Percentiles rank a stretch among this genome's conserved stretches.
Evolutionary conservation across 2,797 vertebrate species (phyloP).

Genomic region (Halcyon smyrnensis): DNA sequence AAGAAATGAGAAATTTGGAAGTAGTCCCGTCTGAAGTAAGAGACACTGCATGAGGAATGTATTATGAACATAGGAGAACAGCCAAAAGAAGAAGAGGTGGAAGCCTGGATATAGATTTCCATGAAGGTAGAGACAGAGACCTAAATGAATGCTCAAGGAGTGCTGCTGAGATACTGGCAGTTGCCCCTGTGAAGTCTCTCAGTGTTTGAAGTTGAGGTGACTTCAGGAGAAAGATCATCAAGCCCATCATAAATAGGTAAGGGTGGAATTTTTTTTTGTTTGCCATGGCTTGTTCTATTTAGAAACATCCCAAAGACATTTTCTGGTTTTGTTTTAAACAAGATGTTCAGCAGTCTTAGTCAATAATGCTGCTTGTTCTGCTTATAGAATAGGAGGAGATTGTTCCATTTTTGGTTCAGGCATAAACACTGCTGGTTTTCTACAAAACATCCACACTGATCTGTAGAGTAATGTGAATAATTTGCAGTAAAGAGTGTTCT

Average conservation of each 20-base stretch:
- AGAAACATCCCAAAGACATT: background rate
- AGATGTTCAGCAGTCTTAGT: background rate
- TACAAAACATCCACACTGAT: background rate
- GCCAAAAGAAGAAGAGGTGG: background rate
- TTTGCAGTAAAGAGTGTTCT: constrained; percentile 25
- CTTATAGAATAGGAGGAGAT: background rate
- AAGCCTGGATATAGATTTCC: background rate
- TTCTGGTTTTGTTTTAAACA: background rate
- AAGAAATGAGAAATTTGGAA: background rate
- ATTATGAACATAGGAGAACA: background rate
- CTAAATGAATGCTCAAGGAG: background rate
- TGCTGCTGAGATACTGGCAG: background rate
- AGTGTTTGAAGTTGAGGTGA: background rate
- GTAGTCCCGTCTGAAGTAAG: background rate
- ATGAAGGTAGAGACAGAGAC: background rate
- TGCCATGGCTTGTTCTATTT: background rate
- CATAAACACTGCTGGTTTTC: constrained; percentile 1
- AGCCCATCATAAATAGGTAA: background rate
- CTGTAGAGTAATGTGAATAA: constrained; percentile 21
- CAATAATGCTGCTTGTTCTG: background rate
- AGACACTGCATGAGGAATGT: background rate
- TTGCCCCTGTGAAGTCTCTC: background rate
- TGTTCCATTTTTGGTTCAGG: constrained; percentile 11
- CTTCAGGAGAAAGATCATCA: background rate
- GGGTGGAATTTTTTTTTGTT: background rate